Evolutionary conservation across 2,797 vertebrate species (phyloP), one percentile per base, ranked within the genome.

Genomic region (Philypnodon macrostomus): DNA sequence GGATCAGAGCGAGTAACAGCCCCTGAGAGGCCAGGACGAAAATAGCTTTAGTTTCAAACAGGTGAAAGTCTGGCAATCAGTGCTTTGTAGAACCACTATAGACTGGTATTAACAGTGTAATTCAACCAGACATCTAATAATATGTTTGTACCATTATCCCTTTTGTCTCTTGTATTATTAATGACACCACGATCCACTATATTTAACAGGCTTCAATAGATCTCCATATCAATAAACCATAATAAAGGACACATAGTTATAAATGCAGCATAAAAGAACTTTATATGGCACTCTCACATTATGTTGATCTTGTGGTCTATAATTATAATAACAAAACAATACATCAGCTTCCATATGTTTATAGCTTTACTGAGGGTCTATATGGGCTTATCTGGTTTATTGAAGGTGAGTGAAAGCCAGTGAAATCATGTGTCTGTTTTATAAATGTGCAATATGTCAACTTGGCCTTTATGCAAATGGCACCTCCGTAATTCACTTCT

Each of bases 1-100:
- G 84, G 82, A 81, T 85, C 79, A 85, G 62, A 55, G 70, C 59
- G 42, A 51, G 58, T 39, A 77, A 79, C 58, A 73, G 48, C 52
- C 53, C 60, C 63, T 56, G 53, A 73, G 72, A 53, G 60, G 61
- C 61, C 44, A 10, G 6, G 45, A 81, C 73, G 10, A 52, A 80
- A 86, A 86, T 86, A 88, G 52, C 73, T 47, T 30, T 46, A 44
- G 21, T 51, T 11, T 15, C 50, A 54, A 67, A 80, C 65, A 53
- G 31, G 52, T 58, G 42, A 66, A 73, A 55, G 63, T 63, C 49
- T 53, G 54, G 48, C 58, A 70, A 67, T 60, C 51, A 61, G 23
- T 66, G 21, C 14, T 65, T 53, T 63, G 49, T 47, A 24, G 49
- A 47, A 56, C 47, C 67, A 34, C 31, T 30, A 4, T 10, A 19